Evolutionary conservation across 1,140 invertebrate species (phyloP), one percentile per base, ranked within the genome.

Genomic region (Pogonomyrmex californicus): DNA sequence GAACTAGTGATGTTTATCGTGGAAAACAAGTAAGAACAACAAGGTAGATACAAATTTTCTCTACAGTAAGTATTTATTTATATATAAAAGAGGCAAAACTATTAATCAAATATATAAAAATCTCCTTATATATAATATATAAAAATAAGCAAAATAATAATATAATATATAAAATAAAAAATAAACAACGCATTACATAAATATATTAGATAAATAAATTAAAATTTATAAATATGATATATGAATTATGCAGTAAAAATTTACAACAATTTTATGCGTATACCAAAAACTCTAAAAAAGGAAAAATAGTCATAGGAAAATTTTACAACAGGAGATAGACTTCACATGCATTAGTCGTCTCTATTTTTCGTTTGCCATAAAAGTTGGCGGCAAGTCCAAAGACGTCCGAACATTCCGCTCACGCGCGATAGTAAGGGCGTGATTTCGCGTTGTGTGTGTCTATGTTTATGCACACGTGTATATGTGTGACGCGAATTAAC

Each of bases 401-500:
- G 49, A 47, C 30, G 66, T 33, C 56, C 78, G 79, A 58, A 68
- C 54, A 68, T 54, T 79, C 47, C 47, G 62, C 76, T 47, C 62
- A 66, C 63, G 56, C 70, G 44, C 79, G 41, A 68, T 68, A 83
- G 54, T 36, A 71, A 82, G 54, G 68, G 79, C 41, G 66, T 60
- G 70, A 75, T 83, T 83, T 83, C 44, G 68, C 41, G 41, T 68
- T 49, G 65, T 4, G 41, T 23, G 23, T 49, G 23, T 23, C 23
- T 23, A 23, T 23, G 23, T 23, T 0, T 23, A 23, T 23, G 23
- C 23, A 23, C 23, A 23, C 23, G 23, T 23, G 23, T 23, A 12
- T 68, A 33, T 68, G 41, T 49, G 44, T 49, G 54, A 38, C 41
- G 54, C 68, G 79, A 83, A 83, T 83, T 83, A 75, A 83, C 79